phyloP scores from a whole-genome alignment of 2,113 vertebrate species.

The Oceanites oceanicus region DNA sequence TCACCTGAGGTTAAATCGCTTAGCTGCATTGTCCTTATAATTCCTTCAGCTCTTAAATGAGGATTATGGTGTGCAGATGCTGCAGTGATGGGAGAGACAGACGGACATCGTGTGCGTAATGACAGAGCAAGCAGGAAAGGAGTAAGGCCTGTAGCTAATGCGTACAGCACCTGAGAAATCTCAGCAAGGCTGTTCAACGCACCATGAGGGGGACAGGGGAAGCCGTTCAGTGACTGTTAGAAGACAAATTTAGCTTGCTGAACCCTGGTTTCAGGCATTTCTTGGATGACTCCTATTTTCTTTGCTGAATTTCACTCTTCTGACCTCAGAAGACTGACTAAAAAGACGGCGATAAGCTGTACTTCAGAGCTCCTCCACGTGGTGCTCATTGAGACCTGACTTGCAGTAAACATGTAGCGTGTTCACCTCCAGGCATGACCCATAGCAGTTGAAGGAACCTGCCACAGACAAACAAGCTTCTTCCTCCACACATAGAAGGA shows the following conservation, averaged over 20 bases:
- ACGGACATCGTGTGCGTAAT: rapidly evolving
- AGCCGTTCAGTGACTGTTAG: background rate
- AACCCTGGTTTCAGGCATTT: background rate
- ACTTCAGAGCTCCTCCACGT: background rate
- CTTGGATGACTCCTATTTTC: background rate
- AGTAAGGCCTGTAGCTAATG: background rate
- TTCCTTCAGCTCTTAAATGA: background rate
- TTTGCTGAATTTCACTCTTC: background rate
- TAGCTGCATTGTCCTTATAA: background rate
- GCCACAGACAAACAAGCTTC: background rate
- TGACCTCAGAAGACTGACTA: background rate
- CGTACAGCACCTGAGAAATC: background rate
- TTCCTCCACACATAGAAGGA: background rate
- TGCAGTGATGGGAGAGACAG: background rate
- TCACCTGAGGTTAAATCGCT: background rate
- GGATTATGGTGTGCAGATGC: background rate
- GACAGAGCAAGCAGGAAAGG: background rate
- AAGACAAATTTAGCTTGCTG: background rate
- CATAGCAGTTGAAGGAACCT: background rate
- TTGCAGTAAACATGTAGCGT: rapidly evolving
- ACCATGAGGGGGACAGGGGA: background rate
- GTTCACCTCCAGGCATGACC: background rate
- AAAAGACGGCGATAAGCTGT: background rate
- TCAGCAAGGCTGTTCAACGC: background rate
- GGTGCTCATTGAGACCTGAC: background rate